phyloP scores from a whole-genome alignment of 2,797 vertebrate species.

The Scarus forsteni region DNA sequence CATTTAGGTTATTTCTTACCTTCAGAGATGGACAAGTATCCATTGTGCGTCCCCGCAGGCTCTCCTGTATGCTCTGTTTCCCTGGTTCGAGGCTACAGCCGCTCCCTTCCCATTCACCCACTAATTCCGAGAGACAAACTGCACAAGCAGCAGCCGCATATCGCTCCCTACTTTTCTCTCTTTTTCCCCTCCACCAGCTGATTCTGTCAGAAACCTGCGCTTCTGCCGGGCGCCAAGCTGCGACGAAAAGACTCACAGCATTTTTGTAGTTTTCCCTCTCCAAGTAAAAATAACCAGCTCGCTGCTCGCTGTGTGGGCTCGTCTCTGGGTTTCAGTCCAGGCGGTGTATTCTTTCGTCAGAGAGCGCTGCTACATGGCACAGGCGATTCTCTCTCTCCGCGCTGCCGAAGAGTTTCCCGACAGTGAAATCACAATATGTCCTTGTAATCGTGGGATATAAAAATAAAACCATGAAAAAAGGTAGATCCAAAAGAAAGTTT shows the following conservation, averaged over 20 bases:
- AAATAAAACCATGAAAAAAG: background rate
- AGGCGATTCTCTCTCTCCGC: slow-evolving; percentile 31
- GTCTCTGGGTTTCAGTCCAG: slow-evolving; percentile 50
- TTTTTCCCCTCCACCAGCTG: slow-evolving; percentile 28
- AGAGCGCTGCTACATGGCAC: slow-evolving; percentile 50
- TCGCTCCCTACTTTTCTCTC: slow-evolving; percentile 50
- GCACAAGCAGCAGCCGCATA: slow-evolving; percentile 63
- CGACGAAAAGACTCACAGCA: slow-evolving; percentile 60
- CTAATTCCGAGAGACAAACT: slow-evolving; percentile 74
- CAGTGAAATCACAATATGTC: slow-evolving; percentile 38
- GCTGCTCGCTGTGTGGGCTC: slow-evolving; percentile 42
- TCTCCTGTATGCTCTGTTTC: slow-evolving; percentile 22
- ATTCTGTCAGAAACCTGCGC: slow-evolving; percentile 58
- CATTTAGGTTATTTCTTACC: slow-evolving; percentile 57
- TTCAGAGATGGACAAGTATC: slow-evolving; percentile 60
- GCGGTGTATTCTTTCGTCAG: background rate
- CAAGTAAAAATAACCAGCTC: slow-evolving; percentile 65
- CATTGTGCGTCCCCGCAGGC: slow-evolving; percentile 56
- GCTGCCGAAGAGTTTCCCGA: slow-evolving; percentile 35
- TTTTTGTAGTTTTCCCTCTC: slow-evolving; percentile 60
- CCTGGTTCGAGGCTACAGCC: slow-evolving; percentile 61
- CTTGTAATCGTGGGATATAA: slow-evolving; percentile 25
- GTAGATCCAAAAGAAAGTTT: slow-evolving; percentile 45
- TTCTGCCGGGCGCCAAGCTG: slow-evolving; percentile 55
- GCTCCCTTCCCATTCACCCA: slow-evolving; percentile 69